Base-by-base conservation (phyloP, 2,888 invertebrate genomes). In the Philonicus albiceps region DNA sequence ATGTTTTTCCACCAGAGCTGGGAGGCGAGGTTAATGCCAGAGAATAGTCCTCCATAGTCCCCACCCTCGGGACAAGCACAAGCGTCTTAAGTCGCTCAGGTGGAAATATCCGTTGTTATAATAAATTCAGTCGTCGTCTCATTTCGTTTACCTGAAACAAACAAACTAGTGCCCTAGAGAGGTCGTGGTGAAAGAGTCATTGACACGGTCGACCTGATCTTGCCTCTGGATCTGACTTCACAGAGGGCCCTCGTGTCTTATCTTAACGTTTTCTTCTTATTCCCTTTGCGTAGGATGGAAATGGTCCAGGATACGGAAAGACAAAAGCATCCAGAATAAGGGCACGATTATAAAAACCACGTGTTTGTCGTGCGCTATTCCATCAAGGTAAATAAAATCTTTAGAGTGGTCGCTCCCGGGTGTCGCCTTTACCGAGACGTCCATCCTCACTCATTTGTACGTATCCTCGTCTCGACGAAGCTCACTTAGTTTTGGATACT, bases 151-250 rank as follows among this genome's bases (percentile, higher is more conserved):
- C 80, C 53, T 80, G 80, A 55, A 53, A 31, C 80, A 53, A 80
- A 53, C 53, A 80, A 31, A 53, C 80, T 80, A 80, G 80, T 80
- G 80, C 80, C 80, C 80, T 49, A 80, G 80, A 31, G 53, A 80
- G 53, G 53, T 80, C 80, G 80, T n/a, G 64, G 49, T 53, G 49
- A 80, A 31, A 31, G 53, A 80, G 80, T 80, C 80, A 80, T 80
- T 80, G 80, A 80, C 80, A 53, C 53, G n/a, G 30, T 3, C 53
- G 80, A 53, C 80, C 76, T 76, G 76, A 76, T 37, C 37, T 37
- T 76, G n/a, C 75, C 16, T 13, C 73, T 16, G 34, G 19, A 22
- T 64, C 22, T 64, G 22, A 64, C 19, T 64, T 7, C 8, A 19
- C 8, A 27, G 27, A 11, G 64, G 27, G n/a, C 2, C 27, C 27